These are phyloP conservation scores for Synergus itoensis DNA, from an alignment of 2,888 invertebrate species.

Conservation along the genomic window DNA sequence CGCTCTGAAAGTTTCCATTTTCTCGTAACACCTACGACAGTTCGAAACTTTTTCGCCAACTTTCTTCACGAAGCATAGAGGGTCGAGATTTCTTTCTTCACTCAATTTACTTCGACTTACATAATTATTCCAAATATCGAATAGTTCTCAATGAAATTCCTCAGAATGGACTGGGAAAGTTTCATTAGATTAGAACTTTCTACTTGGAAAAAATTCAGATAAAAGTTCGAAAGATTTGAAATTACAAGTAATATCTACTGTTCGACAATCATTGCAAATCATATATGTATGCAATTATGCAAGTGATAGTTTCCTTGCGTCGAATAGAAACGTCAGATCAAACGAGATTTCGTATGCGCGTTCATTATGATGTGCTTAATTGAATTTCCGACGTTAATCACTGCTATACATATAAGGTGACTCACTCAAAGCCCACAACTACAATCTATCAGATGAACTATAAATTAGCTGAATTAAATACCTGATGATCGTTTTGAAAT, in stretches of 20 bases:
- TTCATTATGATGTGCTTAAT: constrained; percentile 27
- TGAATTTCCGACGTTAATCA: not conserved
- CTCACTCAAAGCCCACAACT: not conserved
- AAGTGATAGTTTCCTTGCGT: not conserved
- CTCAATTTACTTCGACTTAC: not conserved
- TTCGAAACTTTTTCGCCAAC: not conserved
- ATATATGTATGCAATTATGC: not conserved
- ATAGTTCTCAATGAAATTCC: not conserved
- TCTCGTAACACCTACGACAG: constrained; percentile 1
- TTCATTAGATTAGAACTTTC: not conserved
- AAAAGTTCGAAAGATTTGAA: not conserved
- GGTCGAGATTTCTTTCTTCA: constrained; percentile 7
- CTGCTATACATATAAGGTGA: not conserved
- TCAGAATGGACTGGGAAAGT: not conserved
- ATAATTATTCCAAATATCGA: not conserved
- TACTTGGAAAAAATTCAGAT: not conserved
- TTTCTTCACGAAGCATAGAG: not conserved
- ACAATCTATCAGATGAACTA: not conserved
- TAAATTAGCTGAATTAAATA: no score
- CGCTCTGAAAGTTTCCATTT: not conserved
- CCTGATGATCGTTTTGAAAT: no score
- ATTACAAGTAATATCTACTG: no score
- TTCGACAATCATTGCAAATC: no score
- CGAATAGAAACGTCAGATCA: constrained; percentile 8
- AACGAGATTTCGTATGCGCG: not conserved